A percentile compares a stretch with the other conserved stretches of the same genome.
phyloP scores from a whole-genome alignment of 1,140 invertebrate genomes.

The Paraescarpia echinospica region DNA sequence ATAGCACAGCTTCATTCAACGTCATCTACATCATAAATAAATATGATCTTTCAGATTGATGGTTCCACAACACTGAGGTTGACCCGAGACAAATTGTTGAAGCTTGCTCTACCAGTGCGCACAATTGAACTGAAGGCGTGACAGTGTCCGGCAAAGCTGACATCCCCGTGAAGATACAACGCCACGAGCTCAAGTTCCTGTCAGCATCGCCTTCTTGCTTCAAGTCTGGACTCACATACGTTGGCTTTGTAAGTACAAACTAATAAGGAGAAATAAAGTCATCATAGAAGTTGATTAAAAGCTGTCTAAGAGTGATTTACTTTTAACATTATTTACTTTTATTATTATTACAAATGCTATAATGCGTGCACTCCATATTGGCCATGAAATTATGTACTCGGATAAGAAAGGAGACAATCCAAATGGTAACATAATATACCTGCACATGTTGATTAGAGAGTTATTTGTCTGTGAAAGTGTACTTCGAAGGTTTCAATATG shows the following conservation, averaged over 20 bases:
- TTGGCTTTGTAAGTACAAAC: constrained; percentile 67
- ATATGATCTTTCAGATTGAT: background rate
- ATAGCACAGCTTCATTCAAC: no score
- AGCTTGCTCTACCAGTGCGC: background rate
- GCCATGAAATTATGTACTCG: no score
- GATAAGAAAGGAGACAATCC: no score
- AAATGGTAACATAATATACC: no score
- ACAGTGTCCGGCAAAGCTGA: constrained; percentile 7
- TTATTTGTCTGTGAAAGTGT: no score
- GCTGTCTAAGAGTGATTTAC: no score
- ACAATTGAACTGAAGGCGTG: background rate
- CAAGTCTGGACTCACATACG: constrained; percentile 83
- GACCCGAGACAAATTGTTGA: background rate
- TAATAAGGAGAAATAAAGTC: background rate
- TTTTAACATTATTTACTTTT: no score
- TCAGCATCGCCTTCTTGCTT: constrained; percentile 71
- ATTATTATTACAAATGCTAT: no score
- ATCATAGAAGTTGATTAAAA: no score
- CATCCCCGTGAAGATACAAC: background rate
- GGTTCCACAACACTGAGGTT: background rate
- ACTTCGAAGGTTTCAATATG: no score
- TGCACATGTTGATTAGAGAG: no score
- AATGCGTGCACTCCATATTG: no score
- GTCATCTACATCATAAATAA: background rate
- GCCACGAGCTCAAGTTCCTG: constrained; percentile 14